Evolutionary conservation across 2,888 invertebrate species (phyloP).

Genomic region (Xestobium rufovillosum): DNA sequence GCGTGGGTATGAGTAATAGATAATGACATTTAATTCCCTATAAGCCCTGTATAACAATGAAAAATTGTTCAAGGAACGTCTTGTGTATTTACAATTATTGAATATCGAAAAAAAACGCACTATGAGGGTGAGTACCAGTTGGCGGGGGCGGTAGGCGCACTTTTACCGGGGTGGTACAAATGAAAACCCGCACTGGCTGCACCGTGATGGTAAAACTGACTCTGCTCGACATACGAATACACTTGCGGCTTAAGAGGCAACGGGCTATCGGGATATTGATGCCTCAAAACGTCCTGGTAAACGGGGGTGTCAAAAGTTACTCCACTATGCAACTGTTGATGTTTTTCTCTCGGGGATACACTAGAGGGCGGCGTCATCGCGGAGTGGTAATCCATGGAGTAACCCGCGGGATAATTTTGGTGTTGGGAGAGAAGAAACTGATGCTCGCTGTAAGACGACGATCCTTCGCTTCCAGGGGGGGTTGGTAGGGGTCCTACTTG

Average conservation of each 20-base stretch:
- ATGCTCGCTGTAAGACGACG: slow-evolving; percentile 62
- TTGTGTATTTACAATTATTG: slow-evolving; percentile 9
- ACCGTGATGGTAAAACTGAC: slow-evolving; percentile 76
- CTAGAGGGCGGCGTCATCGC: slow-evolving; percentile 98
- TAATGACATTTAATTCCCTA: too few species aligned
- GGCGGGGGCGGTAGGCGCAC: slow-evolving; percentile 38
- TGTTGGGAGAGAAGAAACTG: slow-evolving; percentile 51
- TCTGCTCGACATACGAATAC: slow-evolving; percentile 71
- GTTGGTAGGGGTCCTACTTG: slow-evolving; percentile 75
- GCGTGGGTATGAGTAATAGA: too few species aligned
- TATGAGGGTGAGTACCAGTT: slow-evolving; percentile 45
- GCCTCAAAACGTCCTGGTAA: slow-evolving; percentile 49
- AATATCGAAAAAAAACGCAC: slow-evolving; percentile 30
- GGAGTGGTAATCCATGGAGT: slow-evolving; percentile 76
- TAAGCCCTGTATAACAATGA: too few species aligned
- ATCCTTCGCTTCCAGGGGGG: slow-evolving; percentile 83
- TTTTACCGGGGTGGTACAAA: slow-evolving; percentile 75
- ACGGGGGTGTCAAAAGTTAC: slow-evolving; percentile 45
- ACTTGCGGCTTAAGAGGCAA: slow-evolving; percentile 86
- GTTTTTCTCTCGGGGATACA: slow-evolving; percentile 86
- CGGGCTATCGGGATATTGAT: slow-evolving; percentile 58
- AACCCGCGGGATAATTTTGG: slow-evolving; percentile 54
- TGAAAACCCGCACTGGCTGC: slow-evolving; percentile 61
- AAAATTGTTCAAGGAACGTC: neutral
- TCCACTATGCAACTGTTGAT: slow-evolving; percentile 50